phyloP scores from a whole-genome alignment of 2,113 vertebrate genomes.

The Zosterops hypoxanthus region DNA sequence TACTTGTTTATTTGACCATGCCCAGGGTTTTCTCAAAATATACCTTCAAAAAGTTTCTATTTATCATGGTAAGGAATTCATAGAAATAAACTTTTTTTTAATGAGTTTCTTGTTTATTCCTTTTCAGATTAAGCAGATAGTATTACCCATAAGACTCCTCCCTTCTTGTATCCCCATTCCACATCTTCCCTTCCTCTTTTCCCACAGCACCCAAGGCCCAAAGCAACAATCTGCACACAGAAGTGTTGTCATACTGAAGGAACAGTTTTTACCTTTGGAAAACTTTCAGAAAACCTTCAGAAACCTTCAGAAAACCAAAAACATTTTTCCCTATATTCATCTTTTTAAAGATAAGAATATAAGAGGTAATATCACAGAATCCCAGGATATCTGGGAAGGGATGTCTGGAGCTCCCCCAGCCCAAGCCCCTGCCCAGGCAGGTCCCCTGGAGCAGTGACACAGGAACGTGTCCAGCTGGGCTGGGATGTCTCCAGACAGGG shows the following conservation, averaged over 20 bases:
- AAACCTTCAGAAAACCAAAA: not conserved
- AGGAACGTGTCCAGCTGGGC: not conserved
- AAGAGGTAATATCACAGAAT: not conserved
- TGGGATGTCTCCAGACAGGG: not conserved
- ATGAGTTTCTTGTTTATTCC: not conserved
- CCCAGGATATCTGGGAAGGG: fast-evolving
- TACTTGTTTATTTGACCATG: not conserved
- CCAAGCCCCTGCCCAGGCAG: not conserved
- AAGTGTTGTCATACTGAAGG: not conserved
- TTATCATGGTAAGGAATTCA: not conserved
- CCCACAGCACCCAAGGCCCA: not conserved
- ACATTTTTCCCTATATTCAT: fast-evolving
- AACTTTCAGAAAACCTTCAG: not conserved
- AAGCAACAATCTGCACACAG: not conserved
- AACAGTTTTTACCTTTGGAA: not conserved
- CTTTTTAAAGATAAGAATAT: not conserved
- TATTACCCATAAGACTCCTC: fast-evolving
- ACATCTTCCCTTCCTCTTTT: not conserved
- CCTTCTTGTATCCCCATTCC: not conserved
- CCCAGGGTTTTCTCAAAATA: not conserved
- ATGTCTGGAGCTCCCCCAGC: fast-evolving
- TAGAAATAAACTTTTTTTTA: not conserved
- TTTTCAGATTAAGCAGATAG: not conserved
- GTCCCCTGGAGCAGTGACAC: not conserved
- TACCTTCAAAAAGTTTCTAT: not conserved